Percentiles rank a stretch among this genome's conserved stretches.
phyloP scores from a whole-genome alignment of 1,140 invertebrate species.

The Rhynchophorus ferrugineus region DNA sequence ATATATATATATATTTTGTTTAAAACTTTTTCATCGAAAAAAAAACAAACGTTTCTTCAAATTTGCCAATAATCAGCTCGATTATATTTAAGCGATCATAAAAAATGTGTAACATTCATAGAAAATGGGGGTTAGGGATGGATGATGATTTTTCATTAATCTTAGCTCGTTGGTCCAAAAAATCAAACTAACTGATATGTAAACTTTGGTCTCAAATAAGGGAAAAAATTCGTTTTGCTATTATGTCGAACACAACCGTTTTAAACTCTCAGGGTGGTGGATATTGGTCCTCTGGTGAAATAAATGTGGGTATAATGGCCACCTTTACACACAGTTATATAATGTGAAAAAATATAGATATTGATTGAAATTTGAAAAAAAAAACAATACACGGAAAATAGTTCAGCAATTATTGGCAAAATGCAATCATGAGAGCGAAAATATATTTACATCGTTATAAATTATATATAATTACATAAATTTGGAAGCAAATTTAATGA shows the following conservation, averaged over 20 bases:
- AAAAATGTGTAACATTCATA: conserved; percentile 15
- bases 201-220: conserved; percentile 31
- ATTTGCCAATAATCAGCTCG: conserved; percentile 37
- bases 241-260: not conserved
- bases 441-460: conserved; percentile 4
- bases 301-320: conserved; percentile 1
- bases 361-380: not conserved
- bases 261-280: no score
- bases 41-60: conserved; percentile 18
- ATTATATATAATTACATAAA: conserved; percentile 28
- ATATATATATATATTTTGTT: not conserved
- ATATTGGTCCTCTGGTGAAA: conserved; percentile 22
- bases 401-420: conserved; percentile 36
- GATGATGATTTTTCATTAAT: conserved; percentile 12
- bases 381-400: conserved; percentile 8
- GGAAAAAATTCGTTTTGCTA: conserved; percentile 8
- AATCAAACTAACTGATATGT: conserved; percentile 33
- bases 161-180: conserved; percentile 32
- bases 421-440: conserved; percentile 26
- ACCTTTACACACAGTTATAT: not conserved
- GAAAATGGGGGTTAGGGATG: conserved; percentile 8
- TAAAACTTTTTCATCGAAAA: conserved; percentile 12
- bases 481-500: conserved; percentile 29
- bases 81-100: conserved; percentile 13
- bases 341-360: not conserved